Evolutionary conservation across 2,888 invertebrate genomes (phyloP), one percentile per base, ranked within the genome.

Genomic region (Rhagonycha fulva): DNA sequence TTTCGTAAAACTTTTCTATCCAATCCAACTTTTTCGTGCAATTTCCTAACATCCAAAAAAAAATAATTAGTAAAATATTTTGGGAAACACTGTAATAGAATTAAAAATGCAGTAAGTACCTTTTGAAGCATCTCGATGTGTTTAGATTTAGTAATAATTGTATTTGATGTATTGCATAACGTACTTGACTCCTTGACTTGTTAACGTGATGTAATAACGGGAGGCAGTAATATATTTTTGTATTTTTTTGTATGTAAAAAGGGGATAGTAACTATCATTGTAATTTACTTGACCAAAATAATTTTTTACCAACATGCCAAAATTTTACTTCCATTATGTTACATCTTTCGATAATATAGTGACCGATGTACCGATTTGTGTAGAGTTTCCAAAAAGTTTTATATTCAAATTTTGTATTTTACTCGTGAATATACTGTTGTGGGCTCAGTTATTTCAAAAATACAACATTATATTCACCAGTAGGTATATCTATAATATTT

Each of bases 221-320:
- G 81, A 84, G 84, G 83, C 83, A 83, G 83, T 83, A 82, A 85
- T 86, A 86, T 86, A 86, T 86, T 86, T 86, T 86, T 86, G 84
- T 86, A 85, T 84, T 84, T 85, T 77, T 85, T 86, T 86, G 85
- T 86, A 86, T 82, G 84, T 85, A 86, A 85, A 77, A 78, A 47
- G n/a, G 76, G 80, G 77, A 82, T 76, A 83, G 80, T 80, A 80
- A 80, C 75, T 71, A 62, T 72, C 77, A 75, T 71, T 78, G 79
- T 75, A 75, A 72, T 78, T 76, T 78, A 78, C 76, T 78, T 80
- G 81, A 82, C 81, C 80, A 81, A 82, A 63, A 77, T 72, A 63
- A 73, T 76, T 76, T 76, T 47, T 74, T 30, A 60, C 72, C 32
- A 73, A 68, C 11, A 72, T 69, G 77, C 77, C 77, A 77, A 77